phyloP scores from a whole-genome alignment of 2,888 invertebrate species.

The Melanchra persicariae region DNA sequence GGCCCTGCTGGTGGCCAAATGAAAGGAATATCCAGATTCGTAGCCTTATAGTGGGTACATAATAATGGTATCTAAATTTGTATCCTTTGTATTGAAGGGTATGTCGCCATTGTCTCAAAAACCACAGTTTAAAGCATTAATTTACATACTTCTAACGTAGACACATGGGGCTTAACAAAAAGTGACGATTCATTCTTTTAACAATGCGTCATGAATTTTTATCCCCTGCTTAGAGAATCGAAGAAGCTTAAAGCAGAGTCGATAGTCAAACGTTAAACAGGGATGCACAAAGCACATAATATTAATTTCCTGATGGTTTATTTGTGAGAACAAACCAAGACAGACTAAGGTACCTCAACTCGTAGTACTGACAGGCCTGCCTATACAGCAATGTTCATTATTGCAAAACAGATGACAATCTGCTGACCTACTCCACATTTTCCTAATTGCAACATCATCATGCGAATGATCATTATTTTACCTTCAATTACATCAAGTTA shows the following conservation, averaged over 20 bases:
- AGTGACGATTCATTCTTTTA: constrained; percentile 1
- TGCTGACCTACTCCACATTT: constrained; percentile 60
- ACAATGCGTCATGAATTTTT: constrained; percentile 11
- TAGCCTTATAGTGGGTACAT: neutral
- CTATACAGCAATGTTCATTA: constrained; percentile 43
- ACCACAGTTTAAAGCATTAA: neutral
- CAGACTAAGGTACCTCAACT: constrained; percentile 13
- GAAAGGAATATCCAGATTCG: neutral
- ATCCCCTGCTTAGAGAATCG: neutral
- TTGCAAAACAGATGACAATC: constrained; percentile 62
- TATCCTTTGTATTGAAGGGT: neutral
- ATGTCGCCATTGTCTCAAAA: constrained; percentile 3
- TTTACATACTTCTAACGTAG: constrained; percentile 1
- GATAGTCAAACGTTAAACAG: neutral
- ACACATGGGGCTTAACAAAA: neutral
- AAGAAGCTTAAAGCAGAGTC: neutral
- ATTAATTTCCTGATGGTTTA: neutral
- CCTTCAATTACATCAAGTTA: constrained; percentile 45
- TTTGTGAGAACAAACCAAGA: constrained; percentile 12
- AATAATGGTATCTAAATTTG: too few species aligned
- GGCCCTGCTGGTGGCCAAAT: neutral
- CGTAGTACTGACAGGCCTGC: constrained; percentile 9
- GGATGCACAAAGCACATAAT: neutral
- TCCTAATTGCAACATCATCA: constrained; percentile 60
- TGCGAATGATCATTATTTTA: constrained; percentile 51